phyloP scores from a whole-genome alignment of 2,888 invertebrate species.

The Busseola fusca region DNA sequence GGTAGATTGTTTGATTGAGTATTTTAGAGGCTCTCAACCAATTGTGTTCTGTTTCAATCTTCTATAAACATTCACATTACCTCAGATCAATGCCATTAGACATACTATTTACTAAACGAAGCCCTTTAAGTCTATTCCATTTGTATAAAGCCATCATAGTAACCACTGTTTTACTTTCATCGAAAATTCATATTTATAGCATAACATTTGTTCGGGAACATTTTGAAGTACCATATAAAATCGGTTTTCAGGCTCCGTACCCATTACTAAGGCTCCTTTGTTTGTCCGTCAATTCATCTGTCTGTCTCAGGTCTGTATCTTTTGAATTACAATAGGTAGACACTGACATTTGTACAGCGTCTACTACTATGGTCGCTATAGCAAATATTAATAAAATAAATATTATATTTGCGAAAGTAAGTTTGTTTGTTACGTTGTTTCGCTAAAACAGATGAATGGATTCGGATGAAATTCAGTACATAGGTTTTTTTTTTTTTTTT shows the following conservation, averaged over 20 bases:
- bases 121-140: conserved; percentile 14
- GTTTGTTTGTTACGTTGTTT: too few species aligned
- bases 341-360: not conserved
- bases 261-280: not conserved
- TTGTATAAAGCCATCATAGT: conserved; percentile 51
- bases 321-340: not conserved
- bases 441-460: too few species aligned
- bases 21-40: not conserved
- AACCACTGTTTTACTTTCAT: conserved; percentile 42
- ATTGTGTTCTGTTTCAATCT: not conserved
- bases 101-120: conserved; percentile 26
- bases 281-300: not conserved
- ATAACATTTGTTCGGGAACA: conserved; percentile 67
- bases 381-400: not conserved
- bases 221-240: conserved; percentile 76
- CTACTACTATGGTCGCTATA: not conserved
- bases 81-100: conserved; percentile 15
- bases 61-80: not conserved
- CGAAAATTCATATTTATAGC: conserved; percentile 54
- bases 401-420: too few species aligned
- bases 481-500: too few species aligned
- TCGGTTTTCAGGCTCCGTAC: conserved; percentile 55
- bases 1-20: not conserved
- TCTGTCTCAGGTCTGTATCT: not conserved
- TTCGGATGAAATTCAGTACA: too few species aligned